phyloP scores from a whole-genome alignment of 2,888 invertebrate species.

The Chaetoderma sp. region DNA sequence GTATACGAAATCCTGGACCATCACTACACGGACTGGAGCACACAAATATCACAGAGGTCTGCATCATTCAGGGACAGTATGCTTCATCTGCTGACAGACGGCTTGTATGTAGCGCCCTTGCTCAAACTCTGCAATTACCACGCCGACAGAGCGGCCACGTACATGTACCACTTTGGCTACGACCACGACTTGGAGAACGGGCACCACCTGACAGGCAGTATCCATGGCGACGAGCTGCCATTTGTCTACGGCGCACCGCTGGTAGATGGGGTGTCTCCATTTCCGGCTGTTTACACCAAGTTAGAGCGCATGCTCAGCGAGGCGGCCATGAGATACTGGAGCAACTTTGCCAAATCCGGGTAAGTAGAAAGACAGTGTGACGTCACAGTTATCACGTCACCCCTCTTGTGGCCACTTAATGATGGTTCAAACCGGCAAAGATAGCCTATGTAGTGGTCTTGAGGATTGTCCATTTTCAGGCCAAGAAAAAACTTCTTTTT shows the following conservation, averaged over 20 bases:
- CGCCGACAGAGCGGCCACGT: conserved; percentile 76
- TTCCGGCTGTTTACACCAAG: conserved; percentile 51
- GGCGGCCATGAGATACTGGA: conserved; percentile 65
- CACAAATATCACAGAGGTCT: conserved; percentile 84
- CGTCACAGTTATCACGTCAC: too few relatives aligned
- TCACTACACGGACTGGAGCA: conserved; percentile 95
- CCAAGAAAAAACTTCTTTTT: too few relatives aligned
- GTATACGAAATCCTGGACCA: conserved; percentile 95
- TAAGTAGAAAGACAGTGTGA: too few relatives aligned
- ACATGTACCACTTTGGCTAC: conserved; percentile 73
- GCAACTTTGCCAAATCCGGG: conserved; percentile 67
- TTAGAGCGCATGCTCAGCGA: conserved; percentile 61
- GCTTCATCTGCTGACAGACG: conserved; percentile 88
- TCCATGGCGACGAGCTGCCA: conserved; percentile 63
- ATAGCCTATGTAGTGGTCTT: too few relatives aligned
- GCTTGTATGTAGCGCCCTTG: conserved; percentile 85
- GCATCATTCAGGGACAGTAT: conserved; percentile 87
- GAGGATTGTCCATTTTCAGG: too few relatives aligned
- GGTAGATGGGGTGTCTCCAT: conserved; percentile 62
- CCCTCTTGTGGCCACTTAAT: too few relatives aligned
- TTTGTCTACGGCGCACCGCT: conserved; percentile 66
- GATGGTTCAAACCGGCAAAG: too few relatives aligned
- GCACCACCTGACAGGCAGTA: conserved; percentile 71
- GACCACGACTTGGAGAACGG: conserved; percentile 91
- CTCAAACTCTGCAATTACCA: conserved; percentile 90